Conservation (phyloP, 2,113 vertebrate genomes). For the Terrapene triunguis region DNA sequence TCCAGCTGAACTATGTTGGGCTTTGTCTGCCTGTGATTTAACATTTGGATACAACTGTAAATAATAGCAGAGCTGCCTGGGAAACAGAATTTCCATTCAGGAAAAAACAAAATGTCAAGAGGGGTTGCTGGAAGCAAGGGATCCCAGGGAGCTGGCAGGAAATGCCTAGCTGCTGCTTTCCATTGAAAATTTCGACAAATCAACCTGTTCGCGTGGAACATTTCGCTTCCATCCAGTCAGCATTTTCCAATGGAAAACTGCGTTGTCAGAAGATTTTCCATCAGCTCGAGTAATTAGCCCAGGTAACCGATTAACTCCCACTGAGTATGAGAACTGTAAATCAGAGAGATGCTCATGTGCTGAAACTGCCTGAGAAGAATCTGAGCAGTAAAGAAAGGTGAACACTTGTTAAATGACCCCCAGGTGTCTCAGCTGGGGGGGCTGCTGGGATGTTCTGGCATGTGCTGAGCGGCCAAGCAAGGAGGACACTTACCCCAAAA, state of each 20-base stretch:
- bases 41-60: background rate
- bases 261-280: background rate
- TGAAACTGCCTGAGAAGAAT: background rate
- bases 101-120: background rate
- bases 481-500: background rate
- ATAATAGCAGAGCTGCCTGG: background rate
- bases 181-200: background rate
- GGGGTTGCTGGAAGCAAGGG: too few relatives aligned
- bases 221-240: background rate
- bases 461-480: background rate
- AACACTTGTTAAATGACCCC: fast-evolving
- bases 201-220: background rate
- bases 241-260: background rate
- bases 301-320: background rate
- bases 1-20: background rate
- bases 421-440: fast-evolving
- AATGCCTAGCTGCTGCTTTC: background rate
- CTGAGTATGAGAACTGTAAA: background rate
- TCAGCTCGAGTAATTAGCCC: background rate
- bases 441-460: background rate
- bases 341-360: background rate
- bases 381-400: background rate
- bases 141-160: background rate
- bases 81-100: background rate
- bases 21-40: background rate